Percentiles rank a stretch among this genome's conserved stretches.
Conservation (phyloP, 2,888 invertebrate genomes). For the Athetis lepigone region DNA sequence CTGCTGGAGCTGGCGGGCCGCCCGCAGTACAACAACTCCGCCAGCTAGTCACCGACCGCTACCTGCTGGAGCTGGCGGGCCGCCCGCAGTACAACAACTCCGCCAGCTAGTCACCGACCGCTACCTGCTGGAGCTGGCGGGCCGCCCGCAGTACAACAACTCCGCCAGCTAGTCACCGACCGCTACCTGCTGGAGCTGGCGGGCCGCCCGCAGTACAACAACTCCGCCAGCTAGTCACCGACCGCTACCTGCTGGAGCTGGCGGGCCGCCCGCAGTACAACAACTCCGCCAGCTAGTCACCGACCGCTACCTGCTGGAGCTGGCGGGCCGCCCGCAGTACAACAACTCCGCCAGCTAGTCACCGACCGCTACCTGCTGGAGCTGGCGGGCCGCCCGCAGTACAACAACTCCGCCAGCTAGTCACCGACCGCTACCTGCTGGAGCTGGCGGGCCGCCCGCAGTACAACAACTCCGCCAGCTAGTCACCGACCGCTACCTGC, state of each 20-base stretch:
- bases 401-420: conserved; percentile 92
- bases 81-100: conserved; percentile 94
- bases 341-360: conserved; percentile 92
- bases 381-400: conserved; percentile 95
- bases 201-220: conserved; percentile 95
- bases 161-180: conserved; percentile 94
- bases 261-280: conserved; percentile 96
- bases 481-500: conserved; percentile 96
- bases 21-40: conserved; percentile 94
- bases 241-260: conserved; percentile 96
- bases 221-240: conserved; percentile 93
- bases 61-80: conserved; percentile 96
- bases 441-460: conserved; percentile 96
- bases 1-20: conserved; percentile 96
- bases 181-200: conserved; percentile 97
- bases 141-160: conserved; percentile 95
- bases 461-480: conserved; percentile 93
- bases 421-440: conserved; percentile 97
- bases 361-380: conserved; percentile 97
- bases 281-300: conserved; percentile 92
- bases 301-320: conserved; percentile 96
- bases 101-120: conserved; percentile 94
- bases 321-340: conserved; percentile 96
- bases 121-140: conserved; percentile 96
- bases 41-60: conserved; percentile 95